phyloP scores from a whole-genome alignment of 2,888 invertebrate species.

The Caenorhabditis zanzibari region DNA sequence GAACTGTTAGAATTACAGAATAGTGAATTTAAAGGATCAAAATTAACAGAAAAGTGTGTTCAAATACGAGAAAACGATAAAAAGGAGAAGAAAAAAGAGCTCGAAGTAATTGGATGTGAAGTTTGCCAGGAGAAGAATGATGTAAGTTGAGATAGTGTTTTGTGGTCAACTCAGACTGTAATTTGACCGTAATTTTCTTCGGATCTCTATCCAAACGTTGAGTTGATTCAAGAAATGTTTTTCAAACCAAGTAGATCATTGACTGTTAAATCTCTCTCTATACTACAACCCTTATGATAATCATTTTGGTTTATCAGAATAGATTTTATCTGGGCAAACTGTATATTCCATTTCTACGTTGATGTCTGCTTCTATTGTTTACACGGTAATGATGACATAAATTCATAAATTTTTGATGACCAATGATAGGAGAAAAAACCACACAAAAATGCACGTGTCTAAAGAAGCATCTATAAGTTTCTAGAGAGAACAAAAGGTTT shows the following conservation, averaged over 20 bases:
- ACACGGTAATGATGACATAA: conserved; percentile 24
- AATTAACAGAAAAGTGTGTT: conserved; percentile 16
- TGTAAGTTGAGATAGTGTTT: conserved; percentile 7
- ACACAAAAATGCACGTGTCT: conserved; percentile 27
- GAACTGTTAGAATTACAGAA: conserved; percentile 9
- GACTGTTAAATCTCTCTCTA: no score
- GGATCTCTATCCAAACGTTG: no score
- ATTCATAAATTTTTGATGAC: conserved; percentile 45
- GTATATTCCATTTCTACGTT: conserved; percentile 4
- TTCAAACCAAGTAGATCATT: no score
- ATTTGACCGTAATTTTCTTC: no score
- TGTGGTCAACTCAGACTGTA: no score
- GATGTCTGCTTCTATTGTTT: conserved; percentile 14
- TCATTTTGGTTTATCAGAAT: conserved; percentile 12
- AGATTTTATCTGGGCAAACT: conserved; percentile 16
- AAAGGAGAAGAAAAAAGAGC: not conserved
- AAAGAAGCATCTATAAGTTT: not conserved
- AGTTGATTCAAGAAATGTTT: no score
- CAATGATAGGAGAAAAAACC: conserved; percentile 32
- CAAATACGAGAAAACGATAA: not conserved
- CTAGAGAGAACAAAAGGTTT: not conserved
- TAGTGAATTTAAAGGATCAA: conserved; percentile 22
- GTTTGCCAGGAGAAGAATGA: conserved; percentile 30
- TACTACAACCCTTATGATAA: not conserved
- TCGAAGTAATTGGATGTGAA: conserved; percentile 26